phyloP scores from a whole-genome alignment of 1,140 invertebrate species.

The Campoletis sonorensis region DNA sequence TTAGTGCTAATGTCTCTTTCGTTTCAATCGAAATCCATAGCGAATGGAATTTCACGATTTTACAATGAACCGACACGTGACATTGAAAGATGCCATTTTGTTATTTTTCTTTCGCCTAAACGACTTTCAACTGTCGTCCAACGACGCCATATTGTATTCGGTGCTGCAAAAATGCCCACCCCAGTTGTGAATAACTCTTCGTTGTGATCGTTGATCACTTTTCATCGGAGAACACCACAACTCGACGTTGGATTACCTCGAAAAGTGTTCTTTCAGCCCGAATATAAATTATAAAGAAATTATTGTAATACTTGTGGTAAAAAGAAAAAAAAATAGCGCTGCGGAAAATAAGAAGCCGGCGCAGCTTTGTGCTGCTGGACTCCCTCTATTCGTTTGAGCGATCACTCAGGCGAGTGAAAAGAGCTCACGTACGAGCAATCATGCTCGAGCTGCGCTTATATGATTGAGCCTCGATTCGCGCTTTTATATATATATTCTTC shows the following conservation, averaged over 20 bases:
- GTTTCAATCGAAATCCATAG: neutral
- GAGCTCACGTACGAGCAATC: constrained; percentile 73
- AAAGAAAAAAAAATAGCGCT: neutral
- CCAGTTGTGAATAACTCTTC: too few species aligned
- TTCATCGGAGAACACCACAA: too few species aligned
- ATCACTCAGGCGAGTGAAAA: constrained; percentile 10
- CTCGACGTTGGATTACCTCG: neutral
- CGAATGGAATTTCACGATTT: neutral
- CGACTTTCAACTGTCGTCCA: too few species aligned
- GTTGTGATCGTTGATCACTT: too few species aligned
- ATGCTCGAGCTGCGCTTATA: constrained; percentile 50
- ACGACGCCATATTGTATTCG: too few species aligned
- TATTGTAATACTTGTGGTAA: neutral
- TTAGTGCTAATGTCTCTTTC: too few species aligned
- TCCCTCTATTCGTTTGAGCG: constrained; percentile 14
- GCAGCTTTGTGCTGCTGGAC: neutral
- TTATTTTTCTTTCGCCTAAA: neutral
- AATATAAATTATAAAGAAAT: neutral
- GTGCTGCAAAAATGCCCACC: too few species aligned
- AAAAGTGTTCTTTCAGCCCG: neutral
- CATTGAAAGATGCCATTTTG: constrained; percentile 4
- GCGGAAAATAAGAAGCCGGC: neutral
- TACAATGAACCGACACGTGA: neutral
- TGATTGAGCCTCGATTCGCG: constrained; percentile 72
- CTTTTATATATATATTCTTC: constrained; percentile 57